A percentile compares a stretch with the other conserved stretches of the same genome.
phyloP scores from a whole-genome alignment of 2,888 invertebrate genomes.

The Monoplex corrugatus region DNA sequence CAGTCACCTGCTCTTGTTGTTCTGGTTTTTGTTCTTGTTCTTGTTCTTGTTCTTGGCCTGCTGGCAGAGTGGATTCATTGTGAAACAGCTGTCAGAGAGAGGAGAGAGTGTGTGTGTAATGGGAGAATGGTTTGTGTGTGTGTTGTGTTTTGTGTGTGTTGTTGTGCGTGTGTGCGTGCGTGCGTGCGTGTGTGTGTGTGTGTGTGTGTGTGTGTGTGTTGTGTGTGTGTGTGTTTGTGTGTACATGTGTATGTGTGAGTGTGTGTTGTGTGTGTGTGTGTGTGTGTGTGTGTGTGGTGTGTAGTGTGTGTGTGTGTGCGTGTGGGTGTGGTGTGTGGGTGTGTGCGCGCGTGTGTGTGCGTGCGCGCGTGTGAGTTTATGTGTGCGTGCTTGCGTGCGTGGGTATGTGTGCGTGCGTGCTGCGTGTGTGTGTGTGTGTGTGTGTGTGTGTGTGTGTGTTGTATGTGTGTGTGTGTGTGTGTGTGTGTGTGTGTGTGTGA shows the following conservation, averaged over 20 bases:
- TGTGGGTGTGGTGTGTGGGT: neutral
- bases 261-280: neutral
- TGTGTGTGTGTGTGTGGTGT: neutral
- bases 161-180: neutral
- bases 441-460: neutral
- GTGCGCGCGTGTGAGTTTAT: conserved; percentile 9
- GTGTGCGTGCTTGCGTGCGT: neutral
- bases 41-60: neutral
- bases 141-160: neutral
- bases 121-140: neutral
- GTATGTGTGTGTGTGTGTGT: neutral
- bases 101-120: neutral
- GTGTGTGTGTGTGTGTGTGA: neutral
- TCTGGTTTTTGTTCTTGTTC: neutral
- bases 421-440: conserved; percentile 20
- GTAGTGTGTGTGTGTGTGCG: neutral
- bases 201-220: conserved; percentile 35
- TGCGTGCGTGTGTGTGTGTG: conserved; percentile 5
- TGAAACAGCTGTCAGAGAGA: no score
- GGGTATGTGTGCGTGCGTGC: neutral
- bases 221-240: neutral
- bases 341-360: neutral
- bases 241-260: neutral
- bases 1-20: neutral
- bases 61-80: neutral